Base-by-base conservation (phyloP, 2,113 vertebrate species). In the Aplodontia rufa region DNA sequence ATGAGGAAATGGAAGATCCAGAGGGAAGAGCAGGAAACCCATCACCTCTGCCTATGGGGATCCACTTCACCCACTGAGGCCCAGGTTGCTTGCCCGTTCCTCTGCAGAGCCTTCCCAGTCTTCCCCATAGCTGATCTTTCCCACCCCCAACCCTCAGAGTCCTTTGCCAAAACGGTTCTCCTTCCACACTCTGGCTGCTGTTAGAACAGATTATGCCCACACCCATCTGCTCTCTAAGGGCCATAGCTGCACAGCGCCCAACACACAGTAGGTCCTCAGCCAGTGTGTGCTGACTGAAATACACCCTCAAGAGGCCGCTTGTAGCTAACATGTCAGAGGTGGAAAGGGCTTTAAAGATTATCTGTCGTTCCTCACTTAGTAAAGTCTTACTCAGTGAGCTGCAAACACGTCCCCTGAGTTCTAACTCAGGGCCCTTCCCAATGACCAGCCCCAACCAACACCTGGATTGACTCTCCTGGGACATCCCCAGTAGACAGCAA, bases 401-500 rank as follows among this genome's bases (percentile, higher is more conserved):
- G 22, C 13, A 75, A 35, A 35, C 0, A 1, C 5, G 13, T n/a
- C 78, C 62, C 74, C 53, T 68, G 11, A 19, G 17, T 64, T 66
- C 69, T 24, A 60, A 40, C 79, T 22, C 30, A 40, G 53, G 17
- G 37, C 40, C 2, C 3, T 80, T 45, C 68, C 40, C 60, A 42
- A 32, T 4, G 5, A n/a, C 53, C 35, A 32, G 40, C 28, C 10
- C 53, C 78, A 64, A 2, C 9, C 45, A 11, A 64, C 81, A 60
- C 82, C 49, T 24, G 53, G 12, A 71, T 22, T n/a, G 76, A 37
- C 20, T 71, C 11, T 72, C 37, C 24, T 22, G 3, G 30, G 53
- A 40, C 92, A 58, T 0, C 17, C 87, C n/a, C 26, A 40, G 0
- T 22, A 32, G 35, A 26, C 9, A 16, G 35, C 1, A 0, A 30